Conservation (phyloP, 2,113 vertebrate genomes). For the Neogobius melanostomus region DNA sequence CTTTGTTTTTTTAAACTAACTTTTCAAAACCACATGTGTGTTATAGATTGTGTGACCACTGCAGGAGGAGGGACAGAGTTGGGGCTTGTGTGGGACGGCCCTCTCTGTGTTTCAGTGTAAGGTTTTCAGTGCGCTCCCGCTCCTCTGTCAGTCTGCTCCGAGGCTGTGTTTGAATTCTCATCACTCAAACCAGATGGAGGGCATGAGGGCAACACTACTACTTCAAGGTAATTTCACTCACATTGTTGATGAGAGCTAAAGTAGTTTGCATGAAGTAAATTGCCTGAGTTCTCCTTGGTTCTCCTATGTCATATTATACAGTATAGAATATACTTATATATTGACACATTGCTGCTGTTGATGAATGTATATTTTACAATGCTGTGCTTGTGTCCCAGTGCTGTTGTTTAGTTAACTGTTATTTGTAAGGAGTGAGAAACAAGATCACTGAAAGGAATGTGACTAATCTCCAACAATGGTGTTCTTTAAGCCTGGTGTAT, state of each 20-base stretch:
- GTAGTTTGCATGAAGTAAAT: too few species aligned
- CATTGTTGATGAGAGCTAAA: background rate
- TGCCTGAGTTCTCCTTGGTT: too few species aligned
- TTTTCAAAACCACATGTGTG: background rate
- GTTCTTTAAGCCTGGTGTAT: background rate
- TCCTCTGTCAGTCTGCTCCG: conserved; percentile 48
- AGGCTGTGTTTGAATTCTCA: conserved; percentile 53
- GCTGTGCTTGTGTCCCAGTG: background rate
- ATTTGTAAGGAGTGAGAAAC: conserved; percentile 29
- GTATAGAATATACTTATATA: too few species aligned
- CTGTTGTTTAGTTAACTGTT: conserved; percentile 52
- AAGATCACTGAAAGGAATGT: conserved; percentile 33
- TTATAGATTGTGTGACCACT: background rate
- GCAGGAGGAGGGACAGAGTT: background rate
- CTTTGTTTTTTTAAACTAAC: too few species aligned
- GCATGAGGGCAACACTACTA: background rate
- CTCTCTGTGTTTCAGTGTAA: conserved; percentile 52
- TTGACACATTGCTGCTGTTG: too few species aligned
- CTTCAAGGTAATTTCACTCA: conserved; percentile 43
- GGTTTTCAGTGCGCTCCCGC: conserved; percentile 38
- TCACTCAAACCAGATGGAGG: conserved; percentile 41
- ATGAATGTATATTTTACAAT: too few species aligned
- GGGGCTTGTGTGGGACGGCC: conserved; percentile 44
- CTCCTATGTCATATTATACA: too few species aligned
- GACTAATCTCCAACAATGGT: background rate